Evolutionary conservation across 2,888 invertebrate genomes (phyloP).

Genomic region (Parnassius apollo): DNA sequence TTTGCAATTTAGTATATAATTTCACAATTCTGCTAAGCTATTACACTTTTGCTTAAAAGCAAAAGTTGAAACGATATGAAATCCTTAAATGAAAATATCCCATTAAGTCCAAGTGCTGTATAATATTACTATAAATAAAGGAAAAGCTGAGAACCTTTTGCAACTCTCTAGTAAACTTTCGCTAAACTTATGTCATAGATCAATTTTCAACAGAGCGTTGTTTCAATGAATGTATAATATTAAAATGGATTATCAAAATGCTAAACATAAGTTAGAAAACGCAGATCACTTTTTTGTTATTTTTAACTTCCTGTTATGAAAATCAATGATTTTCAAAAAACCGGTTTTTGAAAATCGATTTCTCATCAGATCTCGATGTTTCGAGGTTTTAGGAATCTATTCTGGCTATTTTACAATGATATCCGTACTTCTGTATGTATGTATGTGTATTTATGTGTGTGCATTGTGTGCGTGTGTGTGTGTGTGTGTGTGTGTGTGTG

Average conservation of each 20-base stretch:
- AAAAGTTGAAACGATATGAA: conserved; percentile 30
- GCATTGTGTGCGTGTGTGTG: no score
- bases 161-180: conserved; percentile 34
- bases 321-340: no score
- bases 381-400: no score
- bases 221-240: neutral
- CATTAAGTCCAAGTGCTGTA: conserved; percentile 47
- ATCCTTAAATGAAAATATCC: conserved; percentile 12
- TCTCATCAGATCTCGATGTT: no score
- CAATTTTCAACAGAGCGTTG: conserved; percentile 6
- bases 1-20: neutral
- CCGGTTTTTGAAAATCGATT: no score
- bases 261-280: no score
- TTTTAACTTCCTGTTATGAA: no score
- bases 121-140: conserved; percentile 62
- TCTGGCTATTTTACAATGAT: no score
- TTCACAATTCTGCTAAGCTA: neutral
- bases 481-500: no score
- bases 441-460: no score
- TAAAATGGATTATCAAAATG: conserved; percentile 3
- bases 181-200: conserved; percentile 58
- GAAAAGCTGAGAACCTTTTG: conserved; percentile 44
- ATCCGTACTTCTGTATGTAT: no score
- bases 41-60: conserved; percentile 11
- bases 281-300: no score